Evolutionary conservation across 2,888 invertebrate genomes (phyloP).

Genomic region (Drosophila prolongata): DNA sequence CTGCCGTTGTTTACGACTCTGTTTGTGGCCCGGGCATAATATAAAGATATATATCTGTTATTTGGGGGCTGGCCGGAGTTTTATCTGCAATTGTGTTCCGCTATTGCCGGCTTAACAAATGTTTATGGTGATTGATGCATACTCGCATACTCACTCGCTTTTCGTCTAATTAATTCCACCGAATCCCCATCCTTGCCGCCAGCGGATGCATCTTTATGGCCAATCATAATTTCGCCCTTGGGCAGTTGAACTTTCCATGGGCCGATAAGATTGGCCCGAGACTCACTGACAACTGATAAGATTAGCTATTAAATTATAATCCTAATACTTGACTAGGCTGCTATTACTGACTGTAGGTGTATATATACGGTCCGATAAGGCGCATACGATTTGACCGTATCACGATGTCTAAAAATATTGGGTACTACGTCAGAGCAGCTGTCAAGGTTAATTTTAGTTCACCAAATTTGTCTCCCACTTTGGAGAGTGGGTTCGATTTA

Average conservation of each 20-base stretch:
- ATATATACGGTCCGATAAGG: constrained; percentile 26
- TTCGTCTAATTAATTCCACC: constrained; percentile 36
- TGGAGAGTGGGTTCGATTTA: background rate
- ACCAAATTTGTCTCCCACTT: background rate
- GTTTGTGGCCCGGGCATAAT: constrained; percentile 30
- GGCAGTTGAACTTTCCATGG: constrained; percentile 19
- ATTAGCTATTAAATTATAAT: constrained; percentile 51
- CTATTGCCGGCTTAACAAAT: constrained; percentile 36
- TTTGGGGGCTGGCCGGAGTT: constrained; percentile 18
- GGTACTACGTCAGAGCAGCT: constrained; percentile 17
- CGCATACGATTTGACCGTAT: constrained; percentile 1
- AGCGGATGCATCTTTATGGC: constrained; percentile 43
- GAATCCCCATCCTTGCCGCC: constrained; percentile 4
- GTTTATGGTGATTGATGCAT: constrained; percentile 46
- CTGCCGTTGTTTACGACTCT: constrained; percentile 44
- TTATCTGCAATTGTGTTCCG: constrained; percentile 50
- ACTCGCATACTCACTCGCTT: constrained; percentile 3
- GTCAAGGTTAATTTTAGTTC: constrained; percentile 27
- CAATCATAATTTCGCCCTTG: constrained; percentile 24
- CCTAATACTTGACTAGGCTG: constrained; percentile 17
- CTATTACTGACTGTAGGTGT: constrained; percentile 1
- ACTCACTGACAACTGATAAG: constrained; percentile 26
- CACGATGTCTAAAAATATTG: constrained; percentile 35
- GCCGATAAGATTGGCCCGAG: constrained; percentile 44
- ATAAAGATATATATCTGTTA: constrained; percentile 26